phyloP scores from a whole-genome alignment of 2,888 invertebrate species.

The Aelia acuminata region DNA sequence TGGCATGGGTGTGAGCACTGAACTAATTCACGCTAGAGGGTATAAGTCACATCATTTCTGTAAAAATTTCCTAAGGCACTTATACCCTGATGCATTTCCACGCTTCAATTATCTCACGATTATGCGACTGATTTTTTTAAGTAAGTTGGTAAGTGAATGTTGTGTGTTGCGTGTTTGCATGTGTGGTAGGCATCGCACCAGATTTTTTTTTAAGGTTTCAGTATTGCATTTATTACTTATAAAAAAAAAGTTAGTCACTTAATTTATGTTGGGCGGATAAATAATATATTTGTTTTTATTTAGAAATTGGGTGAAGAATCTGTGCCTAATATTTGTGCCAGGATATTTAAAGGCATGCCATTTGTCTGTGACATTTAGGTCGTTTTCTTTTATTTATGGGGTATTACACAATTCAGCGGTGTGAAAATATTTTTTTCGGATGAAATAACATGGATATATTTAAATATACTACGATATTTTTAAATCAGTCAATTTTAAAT shows the following conservation, averaged over 20 bases:
- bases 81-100: too few relatives aligned
- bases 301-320: neutral
- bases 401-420: neutral
- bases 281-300: neutral
- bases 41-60: too few relatives aligned
- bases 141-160: too few relatives aligned
- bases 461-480: neutral
- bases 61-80: too few relatives aligned
- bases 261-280: neutral
- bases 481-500: neutral
- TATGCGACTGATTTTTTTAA: too few relatives aligned
- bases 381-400: slow-evolving; percentile 19
- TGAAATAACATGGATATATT: slow-evolving; percentile 11
- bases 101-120: too few relatives aligned
- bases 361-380: slow-evolving; percentile 12
- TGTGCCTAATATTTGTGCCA: slow-evolving; percentile 1
- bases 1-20: too few relatives aligned
- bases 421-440: neutral
- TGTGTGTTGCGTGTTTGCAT: too few relatives aligned
- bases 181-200: too few relatives aligned
- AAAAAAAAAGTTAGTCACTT: neutral
- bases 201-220: neutral
- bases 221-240: neutral
- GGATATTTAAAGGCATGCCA: neutral
- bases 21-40: too few relatives aligned